Conservation (phyloP, 2,888 invertebrate species). For the Conus canariensis region DNA sequence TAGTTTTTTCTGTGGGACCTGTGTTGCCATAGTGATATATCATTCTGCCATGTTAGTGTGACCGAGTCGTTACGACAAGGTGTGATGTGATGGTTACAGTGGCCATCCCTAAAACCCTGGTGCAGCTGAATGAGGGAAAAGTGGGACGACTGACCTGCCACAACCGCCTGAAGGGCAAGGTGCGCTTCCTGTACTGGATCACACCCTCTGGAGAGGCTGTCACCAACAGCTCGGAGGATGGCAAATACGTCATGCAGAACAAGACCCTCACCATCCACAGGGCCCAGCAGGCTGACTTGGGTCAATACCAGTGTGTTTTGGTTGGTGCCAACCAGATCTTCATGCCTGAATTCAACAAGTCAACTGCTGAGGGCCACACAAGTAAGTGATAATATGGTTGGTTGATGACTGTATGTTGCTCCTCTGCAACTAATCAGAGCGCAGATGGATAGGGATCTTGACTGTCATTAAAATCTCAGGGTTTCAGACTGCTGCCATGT, state of each 20-base stretch:
- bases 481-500: too few species aligned
- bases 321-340: background rate
- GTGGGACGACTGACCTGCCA: conserved; percentile 22
- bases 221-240: background rate
- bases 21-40: too few species aligned
- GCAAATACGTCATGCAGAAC: background rate
- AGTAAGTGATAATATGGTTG: too few species aligned
- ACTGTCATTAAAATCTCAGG: too few species aligned
- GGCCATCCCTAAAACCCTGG: background rate
- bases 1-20: too few species aligned
- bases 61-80: too few species aligned
- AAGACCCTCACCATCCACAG: conserved; percentile 9
- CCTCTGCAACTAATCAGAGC: too few species aligned
- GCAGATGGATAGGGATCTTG: too few species aligned
- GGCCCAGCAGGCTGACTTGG: background rate
- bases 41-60: too few species aligned
- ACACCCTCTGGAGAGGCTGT: conserved; percentile 1
- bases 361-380: too few species aligned
- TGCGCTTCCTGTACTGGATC: conserved; percentile 24
- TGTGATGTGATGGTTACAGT: background rate
- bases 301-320: conserved; percentile 17
- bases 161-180: background rate
- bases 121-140: background rate
- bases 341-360: background rate
- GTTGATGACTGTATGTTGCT: too few species aligned